These are phyloP conservation scores for Chrosomus eos DNA, from an alignment of 2,797 vertebrate genomes.

Conservation along the genomic window DNA sequence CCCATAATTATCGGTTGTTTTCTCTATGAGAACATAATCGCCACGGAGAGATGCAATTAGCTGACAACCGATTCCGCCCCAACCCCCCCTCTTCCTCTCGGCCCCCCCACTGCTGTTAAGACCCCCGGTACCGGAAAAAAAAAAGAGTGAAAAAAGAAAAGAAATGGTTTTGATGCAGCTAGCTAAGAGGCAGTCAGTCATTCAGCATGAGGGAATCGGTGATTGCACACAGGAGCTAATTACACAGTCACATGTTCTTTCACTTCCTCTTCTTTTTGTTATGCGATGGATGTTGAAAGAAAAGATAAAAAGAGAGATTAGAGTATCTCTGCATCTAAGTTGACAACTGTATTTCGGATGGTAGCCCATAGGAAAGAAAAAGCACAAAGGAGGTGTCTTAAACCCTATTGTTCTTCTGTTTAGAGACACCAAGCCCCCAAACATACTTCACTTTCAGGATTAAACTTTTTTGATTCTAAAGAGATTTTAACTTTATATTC, in stretches of 20 bases:
- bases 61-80: constrained; percentile 60
- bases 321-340: constrained; percentile 42
- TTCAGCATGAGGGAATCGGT: constrained; percentile 67
- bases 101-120: constrained; percentile 37
- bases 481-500: not conserved
- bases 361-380: constrained; percentile 22
- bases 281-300: constrained; percentile 39
- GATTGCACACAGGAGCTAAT: constrained; percentile 74
- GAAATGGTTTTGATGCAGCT: constrained; percentile 42
- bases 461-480: not conserved
- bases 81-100: constrained; percentile 17
- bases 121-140: constrained; percentile 40
- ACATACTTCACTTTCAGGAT: not conserved
- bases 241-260: constrained; percentile 65
- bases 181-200: constrained; percentile 69
- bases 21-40: constrained; percentile 80
- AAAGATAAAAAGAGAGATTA: constrained; percentile 40
- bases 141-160: constrained; percentile 5
- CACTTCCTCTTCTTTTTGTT: constrained; percentile 28
- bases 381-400: not conserved
- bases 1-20: constrained; percentile 80
- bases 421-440: not conserved
- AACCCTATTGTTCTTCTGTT: not conserved
- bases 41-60: constrained; percentile 79
- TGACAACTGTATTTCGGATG: constrained; percentile 12